These are phyloP conservation scores for Pseudomyrmex flavicornis DNA, from an alignment of 1,140 invertebrate species.

Conservation along the genomic window DNA sequence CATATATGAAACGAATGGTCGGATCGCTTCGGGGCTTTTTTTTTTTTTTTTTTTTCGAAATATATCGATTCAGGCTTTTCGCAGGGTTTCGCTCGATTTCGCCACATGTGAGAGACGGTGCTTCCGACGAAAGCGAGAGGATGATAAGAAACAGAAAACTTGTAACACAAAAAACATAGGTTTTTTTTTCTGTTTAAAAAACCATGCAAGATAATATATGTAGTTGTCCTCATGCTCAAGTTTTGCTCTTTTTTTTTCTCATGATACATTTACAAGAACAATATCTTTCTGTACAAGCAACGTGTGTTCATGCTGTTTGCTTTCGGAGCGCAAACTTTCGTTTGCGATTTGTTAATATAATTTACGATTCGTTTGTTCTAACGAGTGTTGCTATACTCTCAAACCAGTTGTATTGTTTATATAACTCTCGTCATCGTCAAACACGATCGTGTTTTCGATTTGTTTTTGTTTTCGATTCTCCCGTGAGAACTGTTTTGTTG, in stretches of 20 bases:
- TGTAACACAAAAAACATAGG: not conserved
- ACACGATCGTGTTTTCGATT: too few species aligned
- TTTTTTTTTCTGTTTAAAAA: not conserved
- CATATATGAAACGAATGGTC: not conserved
- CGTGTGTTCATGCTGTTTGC: not conserved
- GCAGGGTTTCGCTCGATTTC: slow-evolving; percentile 22
- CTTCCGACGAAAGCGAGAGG: slow-evolving; percentile 16
- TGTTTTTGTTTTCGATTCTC: too few species aligned
- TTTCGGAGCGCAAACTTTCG: not conserved
- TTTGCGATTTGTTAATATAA: too few species aligned
- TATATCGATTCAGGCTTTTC: slow-evolving; percentile 23
- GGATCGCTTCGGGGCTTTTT: not conserved
- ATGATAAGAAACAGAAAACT: slow-evolving; percentile 24
- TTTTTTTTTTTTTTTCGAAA: not conserved
- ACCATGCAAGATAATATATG: slow-evolving; percentile 36
- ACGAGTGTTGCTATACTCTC: too few species aligned
- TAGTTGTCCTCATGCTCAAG: slow-evolving; percentile 19
- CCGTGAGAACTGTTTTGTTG: too few species aligned
- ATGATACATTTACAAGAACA: not conserved
- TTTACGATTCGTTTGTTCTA: too few species aligned
- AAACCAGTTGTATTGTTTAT: too few species aligned
- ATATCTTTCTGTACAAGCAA: not conserved
- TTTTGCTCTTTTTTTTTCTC: not conserved
- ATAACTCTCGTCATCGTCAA: too few species aligned
- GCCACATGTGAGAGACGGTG: not conserved